Evolutionary conservation across 2,888 invertebrate genomes (phyloP).

Genomic region (Phyllotreta cruciferae): DNA sequence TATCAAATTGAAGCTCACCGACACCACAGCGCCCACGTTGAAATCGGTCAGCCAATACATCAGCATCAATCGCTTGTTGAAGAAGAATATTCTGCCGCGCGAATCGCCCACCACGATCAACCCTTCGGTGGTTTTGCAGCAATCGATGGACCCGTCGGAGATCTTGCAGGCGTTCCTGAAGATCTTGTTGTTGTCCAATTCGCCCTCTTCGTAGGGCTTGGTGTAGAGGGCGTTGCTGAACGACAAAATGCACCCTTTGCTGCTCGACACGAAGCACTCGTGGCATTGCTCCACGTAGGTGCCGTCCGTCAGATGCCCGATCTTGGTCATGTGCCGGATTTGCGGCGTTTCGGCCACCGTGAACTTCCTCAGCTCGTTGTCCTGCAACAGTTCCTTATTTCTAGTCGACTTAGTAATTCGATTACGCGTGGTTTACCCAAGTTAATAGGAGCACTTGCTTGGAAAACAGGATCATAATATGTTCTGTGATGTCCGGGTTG

Average conservation of each 20-base stretch:
- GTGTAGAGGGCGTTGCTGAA: constrained; percentile 63
- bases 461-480: constrained; percentile 59
- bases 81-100: constrained; percentile 66
- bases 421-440: constrained; percentile 51
- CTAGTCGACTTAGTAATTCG: background rate
- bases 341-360: constrained; percentile 50
- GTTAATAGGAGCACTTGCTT: constrained; percentile 54
- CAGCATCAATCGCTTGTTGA: constrained; percentile 65
- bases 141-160: constrained; percentile 58
- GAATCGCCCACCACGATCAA: constrained; percentile 63
- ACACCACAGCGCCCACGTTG: constrained; percentile 61
- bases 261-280: constrained; percentile 63
- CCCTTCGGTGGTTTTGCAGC: constrained; percentile 63
- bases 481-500: constrained; percentile 56
- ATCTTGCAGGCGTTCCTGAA: constrained; percentile 64
- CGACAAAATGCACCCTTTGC: constrained; percentile 62
- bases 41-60: constrained; percentile 66
- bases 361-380: constrained; percentile 39
- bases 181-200: constrained; percentile 56
- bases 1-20: constrained; percentile 63
- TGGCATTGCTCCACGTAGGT: constrained; percentile 63
- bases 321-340: constrained; percentile 56
- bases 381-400: constrained; percentile 31
- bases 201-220: constrained; percentile 50
- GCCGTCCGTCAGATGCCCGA: constrained; percentile 63